Conservation (phyloP, 1,140 invertebrate genomes). For the Batillaria attramentaria region DNA sequence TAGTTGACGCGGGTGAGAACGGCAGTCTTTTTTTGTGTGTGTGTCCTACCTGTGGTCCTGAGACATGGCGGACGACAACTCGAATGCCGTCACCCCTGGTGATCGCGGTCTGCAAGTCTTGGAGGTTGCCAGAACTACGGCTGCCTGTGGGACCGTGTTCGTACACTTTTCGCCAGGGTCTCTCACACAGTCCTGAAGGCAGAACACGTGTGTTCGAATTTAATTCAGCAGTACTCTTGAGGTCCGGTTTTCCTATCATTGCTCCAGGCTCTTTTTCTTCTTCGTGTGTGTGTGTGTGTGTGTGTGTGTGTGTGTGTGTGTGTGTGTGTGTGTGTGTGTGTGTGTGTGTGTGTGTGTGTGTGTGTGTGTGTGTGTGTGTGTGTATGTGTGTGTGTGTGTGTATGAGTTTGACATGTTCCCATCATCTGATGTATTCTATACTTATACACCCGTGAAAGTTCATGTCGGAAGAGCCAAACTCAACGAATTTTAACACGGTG, state of each 20-base stretch:
- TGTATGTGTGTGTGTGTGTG: neutral
- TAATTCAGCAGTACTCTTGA: neutral
- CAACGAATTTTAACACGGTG: neutral
- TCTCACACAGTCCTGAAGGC: neutral
- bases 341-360: neutral
- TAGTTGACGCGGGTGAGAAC: neutral
- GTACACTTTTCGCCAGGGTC: constrained; percentile 16
- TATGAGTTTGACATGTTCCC: neutral
- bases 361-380: neutral
- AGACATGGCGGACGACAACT: neutral
- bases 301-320: neutral
- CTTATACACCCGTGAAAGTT: neutral
- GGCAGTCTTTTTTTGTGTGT: neutral
- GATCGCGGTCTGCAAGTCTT: neutral
- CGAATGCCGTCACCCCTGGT: constrained; percentile 9
- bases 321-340: neutral
- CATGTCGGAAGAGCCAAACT: neutral
- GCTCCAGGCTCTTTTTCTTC: neutral
- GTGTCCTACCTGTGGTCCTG: neutral
- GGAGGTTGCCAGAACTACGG: neutral
- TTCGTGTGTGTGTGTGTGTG: neutral
- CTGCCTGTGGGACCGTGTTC: neutral
- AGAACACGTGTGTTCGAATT: neutral
- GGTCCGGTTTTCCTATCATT: neutral
- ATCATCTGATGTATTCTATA: neutral